Conservation (phyloP, 2,797 vertebrate species). For the Pipistrellus pipistrellus region DNA sequence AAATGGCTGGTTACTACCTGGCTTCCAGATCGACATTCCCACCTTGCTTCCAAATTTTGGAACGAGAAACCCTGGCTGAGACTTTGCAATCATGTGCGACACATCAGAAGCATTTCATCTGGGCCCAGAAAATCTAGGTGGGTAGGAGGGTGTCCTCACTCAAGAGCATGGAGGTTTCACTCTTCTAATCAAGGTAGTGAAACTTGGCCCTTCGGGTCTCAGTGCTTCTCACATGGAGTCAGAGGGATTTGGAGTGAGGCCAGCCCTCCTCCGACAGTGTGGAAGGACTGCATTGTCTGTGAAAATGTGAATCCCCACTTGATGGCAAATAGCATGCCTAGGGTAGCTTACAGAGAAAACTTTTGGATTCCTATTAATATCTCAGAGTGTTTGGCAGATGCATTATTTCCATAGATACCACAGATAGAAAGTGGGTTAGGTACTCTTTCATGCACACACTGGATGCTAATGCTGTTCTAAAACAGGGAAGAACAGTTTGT, state of each 20-base stretch:
- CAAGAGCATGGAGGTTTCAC: background rate
- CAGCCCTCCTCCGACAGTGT: background rate
- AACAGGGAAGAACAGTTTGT: background rate
- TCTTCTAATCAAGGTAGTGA: background rate
- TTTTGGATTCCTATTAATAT: constrained; percentile 36
- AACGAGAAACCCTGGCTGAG: background rate
- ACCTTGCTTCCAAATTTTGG: background rate
- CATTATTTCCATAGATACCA: constrained; percentile 50
- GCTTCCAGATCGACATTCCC: background rate
- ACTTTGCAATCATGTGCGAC: background rate
- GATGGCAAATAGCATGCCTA: background rate
- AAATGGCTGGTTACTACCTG: too few species aligned
- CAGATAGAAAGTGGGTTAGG: constrained; percentile 17
- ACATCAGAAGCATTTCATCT: background rate
- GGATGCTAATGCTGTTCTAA: background rate
- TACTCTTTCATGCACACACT: background rate
- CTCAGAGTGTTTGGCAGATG: background rate
- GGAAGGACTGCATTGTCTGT: background rate
- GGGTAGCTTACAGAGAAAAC: background rate
- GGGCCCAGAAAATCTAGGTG: background rate
- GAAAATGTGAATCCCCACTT: background rate
- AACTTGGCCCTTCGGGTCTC: background rate
- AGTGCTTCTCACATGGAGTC: background rate
- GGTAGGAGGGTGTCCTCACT: background rate
- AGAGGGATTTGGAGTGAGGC: background rate